phyloP scores from a whole-genome alignment of 2,113 vertebrate species.

The Cyrtonyx montezumae region DNA sequence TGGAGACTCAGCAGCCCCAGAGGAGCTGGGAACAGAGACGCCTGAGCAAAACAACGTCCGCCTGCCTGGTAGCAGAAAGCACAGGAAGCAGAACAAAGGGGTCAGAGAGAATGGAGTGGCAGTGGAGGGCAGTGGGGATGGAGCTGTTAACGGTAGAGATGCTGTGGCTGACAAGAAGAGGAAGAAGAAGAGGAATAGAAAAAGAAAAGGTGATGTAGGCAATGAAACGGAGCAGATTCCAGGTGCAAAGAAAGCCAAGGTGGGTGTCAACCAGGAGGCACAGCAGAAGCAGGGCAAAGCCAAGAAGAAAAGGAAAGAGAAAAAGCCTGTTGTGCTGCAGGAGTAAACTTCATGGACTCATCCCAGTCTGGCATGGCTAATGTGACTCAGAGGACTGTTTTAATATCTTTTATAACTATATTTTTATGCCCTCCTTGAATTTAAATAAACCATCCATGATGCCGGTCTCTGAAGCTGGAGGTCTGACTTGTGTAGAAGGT shows the following conservation, averaged over 20 bases:
- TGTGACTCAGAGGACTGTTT: conserved; percentile 10
- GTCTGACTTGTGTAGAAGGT: neutral
- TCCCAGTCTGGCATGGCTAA: neutral
- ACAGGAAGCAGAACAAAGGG: conserved; percentile 72
- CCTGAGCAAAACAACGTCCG: conserved; percentile 84
- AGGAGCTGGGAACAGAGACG: neutral
- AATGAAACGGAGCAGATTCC: neutral
- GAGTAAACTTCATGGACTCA: neutral
- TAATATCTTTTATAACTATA: conserved; percentile 12
- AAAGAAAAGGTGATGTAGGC: neutral
- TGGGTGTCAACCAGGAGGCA: neutral
- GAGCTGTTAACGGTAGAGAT: neutral
- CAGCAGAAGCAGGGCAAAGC: neutral
- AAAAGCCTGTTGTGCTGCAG: neutral
- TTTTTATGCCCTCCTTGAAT: conserved; percentile 42
- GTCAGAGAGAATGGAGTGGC: neutral
- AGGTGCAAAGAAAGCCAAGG: conserved; percentile 60
- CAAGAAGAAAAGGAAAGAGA: conserved; percentile 43
- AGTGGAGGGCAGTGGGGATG: fast-evolving
- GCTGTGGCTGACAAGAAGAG: conserved; percentile 15
- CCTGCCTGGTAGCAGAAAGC: conserved; percentile 84
- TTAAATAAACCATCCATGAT: conserved; percentile 54
- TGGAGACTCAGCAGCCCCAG: neutral
- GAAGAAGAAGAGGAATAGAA: conserved; percentile 41
- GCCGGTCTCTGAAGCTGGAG: neutral